Evolutionary conservation across 1,140 invertebrate genomes (phyloP), one percentile per base, ranked within the genome.

Genomic region (Pachyrhynchus sulphureomaculatus): DNA sequence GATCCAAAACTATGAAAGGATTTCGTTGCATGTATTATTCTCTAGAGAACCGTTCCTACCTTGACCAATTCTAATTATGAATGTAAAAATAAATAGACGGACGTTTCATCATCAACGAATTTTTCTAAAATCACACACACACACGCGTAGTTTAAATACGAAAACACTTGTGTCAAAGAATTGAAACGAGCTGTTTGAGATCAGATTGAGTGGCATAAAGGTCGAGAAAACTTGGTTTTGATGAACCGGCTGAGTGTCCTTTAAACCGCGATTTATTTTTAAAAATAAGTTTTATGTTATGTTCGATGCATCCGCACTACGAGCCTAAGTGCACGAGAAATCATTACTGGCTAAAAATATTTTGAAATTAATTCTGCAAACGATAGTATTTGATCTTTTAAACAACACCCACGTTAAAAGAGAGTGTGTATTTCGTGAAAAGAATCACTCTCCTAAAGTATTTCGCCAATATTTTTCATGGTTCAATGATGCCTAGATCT

Each of bases 181-280:
- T 39, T 18, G 13, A 39, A 39, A 6, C 36, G 36, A n/a, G 5
- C 36, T 39, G 36, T 13, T 15, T 39, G 36, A 39, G 36, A 29
- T n/a, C 26, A 29, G 26, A 9, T n/a, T 23, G 47, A 29, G 47
- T 49, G 47, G 47, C 47, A 17, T 8, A 1, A 26, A 49, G 47
- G 47, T 8, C 21, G 47, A 9, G 2, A 49, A 49, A 49, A 49
- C 47, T 49, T 49, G 29, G 18, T 23, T 49, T 49, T 49, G 47
- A 49, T 49, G 47, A 49, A 49, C 47, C 26, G 8, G 5, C 47
- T 4, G 6, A 13, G 15, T 24, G 15, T 32, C 15, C 20, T 17
- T 13, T 18, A n/a, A 29, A 29, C 26, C 26, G 8, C 12, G 8
- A 29, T 29, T 44, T 23, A 44, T 18, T 44, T 44, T 44, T 44